Evolutionary conservation across 2,113 vertebrate genomes (phyloP), one percentile per base, ranked within the genome.

Genomic region (Thomomys bottae): DNA sequence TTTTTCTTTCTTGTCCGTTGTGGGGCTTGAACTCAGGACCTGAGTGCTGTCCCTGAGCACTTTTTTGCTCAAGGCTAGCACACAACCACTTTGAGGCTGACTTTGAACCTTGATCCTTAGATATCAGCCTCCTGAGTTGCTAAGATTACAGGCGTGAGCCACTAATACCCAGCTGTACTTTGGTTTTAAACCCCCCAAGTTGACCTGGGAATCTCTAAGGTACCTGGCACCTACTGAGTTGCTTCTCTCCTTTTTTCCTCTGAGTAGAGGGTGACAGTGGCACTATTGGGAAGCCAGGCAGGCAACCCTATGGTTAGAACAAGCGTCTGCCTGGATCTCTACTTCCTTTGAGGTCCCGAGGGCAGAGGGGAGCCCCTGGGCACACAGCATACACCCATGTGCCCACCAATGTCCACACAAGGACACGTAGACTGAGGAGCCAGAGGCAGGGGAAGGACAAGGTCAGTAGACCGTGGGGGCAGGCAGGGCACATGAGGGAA

Each of bases 401-500:
- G 26, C 77, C n/a, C 67, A 71, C 72, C 45, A 34, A 75, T n/a
- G 28, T 9, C 63, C 15, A 49, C 4, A 18, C 36, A 59, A 1
- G 8, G 34, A 26, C 64, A 40, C 23, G 3, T 38, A 49, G 71
- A 45, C 12, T 54, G 21, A 36, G 75, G 70, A 71, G 61, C 63
- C 30, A 32, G 40, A 66, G 67, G 82, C 21, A 38, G 63, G 64
- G 32, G 66, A 59, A 36, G 77, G 30, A 42, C 10, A 26, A 20
- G 66, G 78, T 42, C 92, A 92, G 92, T 88, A 71, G 21, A 61
- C 21, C 2, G 45, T 30, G 36, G 72, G 87, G 57, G 57, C 40
- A 34, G 82, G 66, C 38, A 26, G 45, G 78, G 34, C 73, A 40
- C 68, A 8, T 26, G 23, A 82, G 90, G 90, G 92, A 90, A 70